Base-by-base conservation (phyloP, 2,113 vertebrate genomes). In the Pardalotus punctatus region DNA sequence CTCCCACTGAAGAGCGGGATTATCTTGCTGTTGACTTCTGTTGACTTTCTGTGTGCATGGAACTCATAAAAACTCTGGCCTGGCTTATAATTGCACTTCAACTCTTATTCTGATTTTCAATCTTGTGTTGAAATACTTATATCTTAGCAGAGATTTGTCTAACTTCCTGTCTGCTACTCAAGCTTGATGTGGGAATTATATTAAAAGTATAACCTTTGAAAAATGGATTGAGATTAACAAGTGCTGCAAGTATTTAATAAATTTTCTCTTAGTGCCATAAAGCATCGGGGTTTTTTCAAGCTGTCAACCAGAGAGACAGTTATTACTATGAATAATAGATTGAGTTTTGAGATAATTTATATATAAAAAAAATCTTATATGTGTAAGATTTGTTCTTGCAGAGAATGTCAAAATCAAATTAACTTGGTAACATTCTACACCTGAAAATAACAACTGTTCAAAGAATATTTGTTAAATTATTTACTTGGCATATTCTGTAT, bases 151-250 rank as follows among this genome's bases (percentile, higher is more conserved):
- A 66, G 25, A 51, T 92, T 94, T 3, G 3, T 88, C 71, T 70
- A 60, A 67, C 74, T 66, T 79, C 47, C 73, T 88, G 66, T 54
- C 76, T n/a, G 16, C 29, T 93, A 38, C 51, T 81, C 36, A 85
- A 15, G 38, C 27, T 73, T 76, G 43, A 31, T 12, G 94, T 92
- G 85, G 56, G 58, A 96, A 70, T 90, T 16, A 58, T 62, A 78
- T 67, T 85, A 80, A 87, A 89, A 80, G 23, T 45, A 71, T 54
- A 88, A 80, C 33, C 36, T 82, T 58, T 92, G 69, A 95, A 96
- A 97, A 93, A 91, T 64, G 28, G 47, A 48, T 77, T 77, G 58
- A 81, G 42, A 92, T 94, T 94, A 96, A 61, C 51, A 84, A 87
- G 17, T 58, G n/a, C 48, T 92, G 70, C n/a, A 82, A 70, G 40